Evolutionary conservation across 2,797 vertebrate species (phyloP).

Genomic region (Erethizon dorsatum): DNA sequence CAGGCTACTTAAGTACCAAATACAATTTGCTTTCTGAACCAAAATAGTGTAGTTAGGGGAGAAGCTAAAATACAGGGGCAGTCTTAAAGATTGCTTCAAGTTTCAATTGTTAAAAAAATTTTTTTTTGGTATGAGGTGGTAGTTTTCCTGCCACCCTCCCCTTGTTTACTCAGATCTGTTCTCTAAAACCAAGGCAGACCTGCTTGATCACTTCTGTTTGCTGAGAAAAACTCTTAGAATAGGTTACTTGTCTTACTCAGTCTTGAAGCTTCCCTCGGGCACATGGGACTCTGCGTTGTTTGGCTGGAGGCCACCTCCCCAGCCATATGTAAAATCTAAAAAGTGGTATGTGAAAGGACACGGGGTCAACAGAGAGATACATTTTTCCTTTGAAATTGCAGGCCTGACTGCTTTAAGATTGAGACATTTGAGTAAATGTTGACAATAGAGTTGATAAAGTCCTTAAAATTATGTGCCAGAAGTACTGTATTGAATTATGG

Average conservation of each 20-base stretch:
- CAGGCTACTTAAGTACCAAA: conserved; percentile 39
- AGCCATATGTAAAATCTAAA: conserved; percentile 82
- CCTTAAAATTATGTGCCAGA: conserved; percentile 57
- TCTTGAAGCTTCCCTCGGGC: conserved; percentile 87
- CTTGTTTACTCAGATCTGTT: conserved; percentile 84
- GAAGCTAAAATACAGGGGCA: conserved; percentile 55
- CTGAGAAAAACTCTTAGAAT: conserved; percentile 89
- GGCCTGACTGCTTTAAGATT: conserved; percentile 30
- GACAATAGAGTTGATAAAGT: background rate
- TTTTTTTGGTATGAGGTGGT: conserved; percentile 69
- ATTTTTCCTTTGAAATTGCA: conserved; percentile 62
- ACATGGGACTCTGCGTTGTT: conserved; percentile 90
- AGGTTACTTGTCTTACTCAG: conserved; percentile 89
- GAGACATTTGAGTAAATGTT: conserved; percentile 29
- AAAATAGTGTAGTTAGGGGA: conserved; percentile 61
- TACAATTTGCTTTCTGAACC: conserved; percentile 65
- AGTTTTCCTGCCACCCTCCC: background rate
- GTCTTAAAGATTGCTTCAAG: conserved; percentile 81
- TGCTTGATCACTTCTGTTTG: conserved; percentile 90
- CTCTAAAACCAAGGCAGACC: conserved; percentile 83
- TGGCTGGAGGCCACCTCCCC: conserved; percentile 81
- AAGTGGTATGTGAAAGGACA: conserved; percentile 30
- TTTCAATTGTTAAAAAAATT: conserved; percentile 73
- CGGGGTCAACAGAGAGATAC: conserved; percentile 45
- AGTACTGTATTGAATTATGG: conserved; percentile 53